Percentiles rank a stretch among this genome's conserved stretches.
Evolutionary conservation across 2,888 invertebrate genomes (phyloP).

Genomic region (Ornithoptera priamus): DNA sequence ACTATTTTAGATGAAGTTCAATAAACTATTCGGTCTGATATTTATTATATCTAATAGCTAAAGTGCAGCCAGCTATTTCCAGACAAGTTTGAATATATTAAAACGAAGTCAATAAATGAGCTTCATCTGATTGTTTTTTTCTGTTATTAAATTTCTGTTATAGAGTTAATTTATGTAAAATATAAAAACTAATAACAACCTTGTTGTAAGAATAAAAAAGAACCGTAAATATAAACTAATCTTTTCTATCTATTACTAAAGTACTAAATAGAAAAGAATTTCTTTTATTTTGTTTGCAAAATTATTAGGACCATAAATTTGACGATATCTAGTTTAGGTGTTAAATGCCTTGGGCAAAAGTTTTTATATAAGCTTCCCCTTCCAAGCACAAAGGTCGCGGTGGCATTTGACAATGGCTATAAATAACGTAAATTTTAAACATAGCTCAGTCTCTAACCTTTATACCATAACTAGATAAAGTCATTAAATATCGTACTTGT

Average conservation of each 20-base stretch:
- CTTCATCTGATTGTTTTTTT: not conserved
- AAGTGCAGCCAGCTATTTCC: not conserved
- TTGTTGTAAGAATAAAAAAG: not conserved
- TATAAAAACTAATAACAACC: not conserved
- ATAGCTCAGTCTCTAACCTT: not conserved
- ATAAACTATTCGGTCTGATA: not conserved
- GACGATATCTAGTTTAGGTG: not conserved
- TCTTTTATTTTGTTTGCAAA: not conserved
- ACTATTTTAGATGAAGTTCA: not conserved
- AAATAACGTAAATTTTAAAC: constrained; percentile 12
- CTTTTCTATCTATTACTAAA: not conserved
- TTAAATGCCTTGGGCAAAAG: not conserved
- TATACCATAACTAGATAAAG: not conserved
- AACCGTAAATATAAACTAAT: too few relatives aligned
- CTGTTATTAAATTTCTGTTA: not conserved
- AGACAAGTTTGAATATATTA: constrained; percentile 3
- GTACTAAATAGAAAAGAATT: not conserved
- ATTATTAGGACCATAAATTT: not conserved
- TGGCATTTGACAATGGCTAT: constrained; percentile 15
- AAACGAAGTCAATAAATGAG: not conserved
- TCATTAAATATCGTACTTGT: not conserved
- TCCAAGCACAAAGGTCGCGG: constrained; percentile 6
- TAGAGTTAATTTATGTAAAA: not conserved
- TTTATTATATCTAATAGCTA: not conserved
- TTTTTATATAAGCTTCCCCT: constrained; percentile 6